Evolutionary conservation across 2,888 invertebrate species (phyloP).

Genomic region (Penaeus monodon): DNA sequence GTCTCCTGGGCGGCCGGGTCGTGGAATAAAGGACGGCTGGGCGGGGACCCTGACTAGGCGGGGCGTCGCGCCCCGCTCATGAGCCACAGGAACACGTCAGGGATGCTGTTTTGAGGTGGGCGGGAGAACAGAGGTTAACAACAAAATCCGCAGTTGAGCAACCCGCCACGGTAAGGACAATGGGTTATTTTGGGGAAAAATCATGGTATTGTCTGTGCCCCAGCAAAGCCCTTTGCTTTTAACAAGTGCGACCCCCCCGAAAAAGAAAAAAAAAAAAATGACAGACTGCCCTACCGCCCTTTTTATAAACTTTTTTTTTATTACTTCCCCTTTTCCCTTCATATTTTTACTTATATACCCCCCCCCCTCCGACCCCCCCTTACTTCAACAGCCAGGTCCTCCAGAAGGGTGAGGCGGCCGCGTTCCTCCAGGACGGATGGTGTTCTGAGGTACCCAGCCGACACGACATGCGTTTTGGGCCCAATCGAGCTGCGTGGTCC

Average conservation of each 20-base stretch:
- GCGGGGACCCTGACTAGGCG: slow-evolving; percentile 71
- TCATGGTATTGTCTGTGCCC: too few relatives aligned
- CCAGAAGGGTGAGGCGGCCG: slow-evolving; percentile 28
- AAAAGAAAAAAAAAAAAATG: too few relatives aligned
- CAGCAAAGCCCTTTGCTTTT: too few relatives aligned
- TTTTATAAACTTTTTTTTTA: too few relatives aligned
- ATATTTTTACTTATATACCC: too few relatives aligned
- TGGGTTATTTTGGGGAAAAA: too few relatives aligned
- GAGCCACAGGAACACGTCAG: slow-evolving; percentile 72
- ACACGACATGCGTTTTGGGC: slow-evolving; percentile 9
- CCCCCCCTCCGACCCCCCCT: neutral
- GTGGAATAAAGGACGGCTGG: slow-evolving; percentile 70
- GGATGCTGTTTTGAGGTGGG: slow-evolving; percentile 71
- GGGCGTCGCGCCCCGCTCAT: slow-evolving; percentile 71
- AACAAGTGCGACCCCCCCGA: too few relatives aligned
- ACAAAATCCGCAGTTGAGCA: too few relatives aligned
- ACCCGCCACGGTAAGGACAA: too few relatives aligned
- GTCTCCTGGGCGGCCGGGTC: slow-evolving; percentile 68
- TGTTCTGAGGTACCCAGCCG: slow-evolving; percentile 23
- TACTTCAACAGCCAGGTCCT: slow-evolving; percentile 59
- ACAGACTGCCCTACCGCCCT: too few relatives aligned
- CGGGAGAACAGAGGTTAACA: too few relatives aligned
- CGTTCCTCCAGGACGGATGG: slow-evolving; percentile 38
- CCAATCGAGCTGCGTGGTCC: slow-evolving; percentile 38
- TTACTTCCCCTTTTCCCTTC: too few relatives aligned